Evolutionary conservation across 2,797 vertebrate genomes (phyloP).

Genomic region (Rhinoraja longicauda): DNA sequence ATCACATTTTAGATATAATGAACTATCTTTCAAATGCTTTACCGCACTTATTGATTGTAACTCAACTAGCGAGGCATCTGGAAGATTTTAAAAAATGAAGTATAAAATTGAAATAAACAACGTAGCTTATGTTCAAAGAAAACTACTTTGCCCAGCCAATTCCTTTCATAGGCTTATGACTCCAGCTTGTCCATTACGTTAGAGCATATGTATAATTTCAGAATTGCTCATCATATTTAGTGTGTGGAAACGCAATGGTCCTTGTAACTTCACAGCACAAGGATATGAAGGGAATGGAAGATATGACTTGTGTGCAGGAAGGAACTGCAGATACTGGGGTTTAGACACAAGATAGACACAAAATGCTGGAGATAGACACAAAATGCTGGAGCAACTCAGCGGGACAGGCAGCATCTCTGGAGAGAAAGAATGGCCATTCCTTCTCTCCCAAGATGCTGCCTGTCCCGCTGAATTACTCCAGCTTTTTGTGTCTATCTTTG

Average conservation of each 20-base stretch:
- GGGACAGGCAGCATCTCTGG: no score
- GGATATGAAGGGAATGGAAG: no score
- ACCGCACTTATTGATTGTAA: not conserved
- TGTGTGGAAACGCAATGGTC: not conserved
- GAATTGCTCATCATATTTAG: not conserved
- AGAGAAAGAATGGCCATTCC: no score
- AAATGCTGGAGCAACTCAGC: no score
- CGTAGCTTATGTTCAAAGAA: not conserved
- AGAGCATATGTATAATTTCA: not conserved
- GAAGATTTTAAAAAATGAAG: not conserved
- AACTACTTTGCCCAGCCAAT: not conserved
- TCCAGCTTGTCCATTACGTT: no score
- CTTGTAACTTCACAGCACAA: not conserved
- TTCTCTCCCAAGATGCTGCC: no score
- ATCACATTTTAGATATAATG: not conserved
- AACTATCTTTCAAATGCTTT: not conserved
- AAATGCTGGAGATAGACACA: no score
- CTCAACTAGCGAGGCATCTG: not conserved
- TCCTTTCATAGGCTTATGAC: not conserved
- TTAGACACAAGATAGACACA: no score
- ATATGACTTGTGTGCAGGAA: no score
- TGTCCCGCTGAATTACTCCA: no score
- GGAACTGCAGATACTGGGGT: no score
- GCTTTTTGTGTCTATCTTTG: no score
- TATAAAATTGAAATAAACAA: slow-evolving; percentile 12